Percentiles rank a stretch among this genome's conserved stretches.
These are phyloP conservation scores for Gymnocephalus cernua DNA, from an alignment of 2,113 vertebrate species.

Conservation along the genomic window DNA sequence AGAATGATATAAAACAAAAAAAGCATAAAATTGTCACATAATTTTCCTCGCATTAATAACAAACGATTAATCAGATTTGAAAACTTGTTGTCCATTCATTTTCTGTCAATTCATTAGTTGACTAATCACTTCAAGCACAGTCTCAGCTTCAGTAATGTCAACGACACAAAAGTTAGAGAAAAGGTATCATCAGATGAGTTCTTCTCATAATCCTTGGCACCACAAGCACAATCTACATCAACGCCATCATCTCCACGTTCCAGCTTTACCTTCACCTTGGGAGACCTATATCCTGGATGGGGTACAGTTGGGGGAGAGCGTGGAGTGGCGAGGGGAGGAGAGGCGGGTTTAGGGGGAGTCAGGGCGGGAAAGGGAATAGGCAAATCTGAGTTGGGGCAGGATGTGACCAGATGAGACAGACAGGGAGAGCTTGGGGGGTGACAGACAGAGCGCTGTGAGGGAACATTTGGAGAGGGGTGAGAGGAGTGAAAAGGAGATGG, in stretches of 20 bases:
- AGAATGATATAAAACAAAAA: not conserved
- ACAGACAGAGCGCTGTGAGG: constrained; percentile 28
- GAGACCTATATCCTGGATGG: constrained; percentile 85
- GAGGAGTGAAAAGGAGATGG: constrained; percentile 24
- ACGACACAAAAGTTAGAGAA: constrained; percentile 7
- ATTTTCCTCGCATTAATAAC: not conserved
- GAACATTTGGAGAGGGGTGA: constrained; percentile 21
- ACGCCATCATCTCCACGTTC: constrained; percentile 16
- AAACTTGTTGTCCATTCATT: not conserved
- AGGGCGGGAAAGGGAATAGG: constrained; percentile 41
- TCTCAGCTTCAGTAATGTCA: constrained; percentile 1
- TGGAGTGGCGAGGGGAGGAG: constrained; percentile 69
- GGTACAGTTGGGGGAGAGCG: constrained; percentile 83
- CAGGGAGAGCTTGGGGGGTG: constrained; percentile 24
- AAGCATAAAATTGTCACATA: not conserved
- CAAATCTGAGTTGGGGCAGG: constrained; percentile 56
- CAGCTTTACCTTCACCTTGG: constrained; percentile 91
- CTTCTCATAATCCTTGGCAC: not conserved
- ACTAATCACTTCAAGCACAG: not conserved
- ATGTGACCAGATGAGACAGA: constrained; percentile 31
- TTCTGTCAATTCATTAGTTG: constrained; percentile 5
- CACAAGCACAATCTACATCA: constrained; percentile 28
- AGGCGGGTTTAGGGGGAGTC: constrained; percentile 38
- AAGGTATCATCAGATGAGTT: not conserved
- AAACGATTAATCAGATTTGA: not conserved